Evolutionary conservation across 2,113 vertebrate species (phyloP), one percentile per base, ranked within the genome.

Genomic region (Equus quagga): DNA sequence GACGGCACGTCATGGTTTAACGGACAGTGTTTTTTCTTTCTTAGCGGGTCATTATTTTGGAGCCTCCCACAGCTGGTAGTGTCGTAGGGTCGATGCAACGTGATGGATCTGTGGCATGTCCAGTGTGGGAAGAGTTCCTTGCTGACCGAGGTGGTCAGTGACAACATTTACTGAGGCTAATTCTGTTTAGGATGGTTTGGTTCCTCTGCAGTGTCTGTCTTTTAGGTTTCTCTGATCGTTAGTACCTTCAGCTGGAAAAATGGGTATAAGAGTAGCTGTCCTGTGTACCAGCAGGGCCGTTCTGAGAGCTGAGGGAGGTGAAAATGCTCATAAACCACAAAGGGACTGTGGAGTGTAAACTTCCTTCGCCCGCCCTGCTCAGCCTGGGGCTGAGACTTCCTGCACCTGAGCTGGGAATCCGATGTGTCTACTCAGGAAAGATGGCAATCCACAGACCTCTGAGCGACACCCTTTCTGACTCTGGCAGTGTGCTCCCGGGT

Each of bases 41-140:
- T 44, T 21, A 18, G 49, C 28, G 62, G 36, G 26, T 72, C 13
- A 24, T 36, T 67, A 8, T 41, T 13, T 76, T 49, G 78, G 58
- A 56, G 46, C 8, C 23, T 51, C 46, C 31, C 41, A 10, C 0
- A 6, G 41, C 64, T 31, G 19, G 9, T 3, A 4, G 31, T 5
- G 9, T 24, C 15, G 1, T 12, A 28, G 33, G 17, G 24, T 21
- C 41, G 56, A 56, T 14, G 41, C 12, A 9, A 23, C 6, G 0
- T 17, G 28, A 10, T 1, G 0, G 4, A 4, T 33, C 36, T 51
- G 11, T 11, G 26, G 67, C 12, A 1, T 0, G 14, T 23, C 54
- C 26, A 23, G 2, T 0, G 10, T 36, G 24, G 54, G 76, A 8
- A 21, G 67, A 49, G 2, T 62, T 26, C 23, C 18, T 56, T 56